A percentile compares a stretch with the other conserved stretches of the same genome.
Evolutionary conservation across 2,888 invertebrate genomes (phyloP).

Genomic region (Corbicula japonica): DNA sequence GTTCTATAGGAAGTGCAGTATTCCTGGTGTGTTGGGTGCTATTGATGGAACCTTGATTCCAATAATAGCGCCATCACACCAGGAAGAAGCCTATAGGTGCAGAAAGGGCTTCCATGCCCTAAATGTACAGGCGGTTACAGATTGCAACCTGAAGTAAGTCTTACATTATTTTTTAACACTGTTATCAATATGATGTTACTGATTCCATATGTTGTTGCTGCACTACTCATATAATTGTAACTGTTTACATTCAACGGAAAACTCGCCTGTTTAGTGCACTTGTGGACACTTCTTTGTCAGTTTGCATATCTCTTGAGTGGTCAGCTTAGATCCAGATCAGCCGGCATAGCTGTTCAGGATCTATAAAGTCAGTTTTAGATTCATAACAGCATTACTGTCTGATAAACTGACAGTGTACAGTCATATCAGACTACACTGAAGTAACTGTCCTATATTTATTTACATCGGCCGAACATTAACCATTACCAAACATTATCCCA

Average conservation of each 20-base stretch:
- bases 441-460: no score
- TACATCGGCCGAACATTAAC: background rate
- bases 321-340: no score
- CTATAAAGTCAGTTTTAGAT: no score
- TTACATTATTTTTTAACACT: background rate
- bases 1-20: background rate
- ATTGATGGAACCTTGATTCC: conserved; percentile 3
- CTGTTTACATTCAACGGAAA: background rate
- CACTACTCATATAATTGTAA: background rate
- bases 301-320: no score
- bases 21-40: background rate
- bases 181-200: background rate
- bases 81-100: background rate
- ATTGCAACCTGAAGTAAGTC: background rate
- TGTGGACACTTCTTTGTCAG: no score
- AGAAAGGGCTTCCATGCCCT: conserved; percentile 4
- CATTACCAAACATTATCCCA: background rate
- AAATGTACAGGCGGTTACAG: background rate
- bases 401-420: no score
- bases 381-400: no score
- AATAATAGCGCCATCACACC: background rate
- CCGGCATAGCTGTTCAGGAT: no score
- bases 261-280: no score
- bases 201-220: background rate
- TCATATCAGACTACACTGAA: no score